Base-by-base conservation (phyloP, 2,888 invertebrate genomes). In the Acrobasis suavella region DNA sequence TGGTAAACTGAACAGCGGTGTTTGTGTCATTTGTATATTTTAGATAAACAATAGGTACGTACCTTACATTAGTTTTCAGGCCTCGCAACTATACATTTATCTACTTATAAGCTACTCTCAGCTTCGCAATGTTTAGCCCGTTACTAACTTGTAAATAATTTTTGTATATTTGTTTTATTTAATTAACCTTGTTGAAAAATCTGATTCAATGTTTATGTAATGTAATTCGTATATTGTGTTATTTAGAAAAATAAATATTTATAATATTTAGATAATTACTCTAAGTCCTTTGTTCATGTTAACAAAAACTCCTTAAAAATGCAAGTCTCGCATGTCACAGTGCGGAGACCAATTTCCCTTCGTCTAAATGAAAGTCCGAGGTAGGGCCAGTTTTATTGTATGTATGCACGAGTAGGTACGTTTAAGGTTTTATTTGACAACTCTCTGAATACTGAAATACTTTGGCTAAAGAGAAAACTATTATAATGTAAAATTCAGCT, bases 361-460 rank as follows among this genome's bases (percentile, higher is more conserved):
- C 38, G 12, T 50, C 50, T 59, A 59, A 59, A 59, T 32, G 16
- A 50, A 50, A 38, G 59, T 50, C 59, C 59, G 50, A 59, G 37
- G 49, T 58, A 58, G 50, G 59, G 59, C 50, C 59, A 50, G 50
- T 59, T 59, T 59, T 59, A 59, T 59, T 38, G 59, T 59, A 59
- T 32, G 49, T 59, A 59, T 59, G 59, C 59, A 59, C 59, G 59
- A 59, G 59, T 59, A 50, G 59, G 59, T 59, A 59, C 59, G 38
- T 60, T 50, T 60, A 60, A 60, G 60, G 60, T 60, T 60, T 60
- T 60, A 60, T 51, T 60, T 39, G 51, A 50, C 52, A 39, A 51
- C 56, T 56, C 56, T 42, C 56, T 42, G 56, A 56, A 56, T 56
- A 56, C 56, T 17, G 17, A n/a, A 56, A 22, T 56, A 14, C 46